A percentile compares a stretch with the other conserved stretches of the same genome.
Conservation (phyloP, 2,888 invertebrate species). For the Tenthredo scrophulariae region DNA sequence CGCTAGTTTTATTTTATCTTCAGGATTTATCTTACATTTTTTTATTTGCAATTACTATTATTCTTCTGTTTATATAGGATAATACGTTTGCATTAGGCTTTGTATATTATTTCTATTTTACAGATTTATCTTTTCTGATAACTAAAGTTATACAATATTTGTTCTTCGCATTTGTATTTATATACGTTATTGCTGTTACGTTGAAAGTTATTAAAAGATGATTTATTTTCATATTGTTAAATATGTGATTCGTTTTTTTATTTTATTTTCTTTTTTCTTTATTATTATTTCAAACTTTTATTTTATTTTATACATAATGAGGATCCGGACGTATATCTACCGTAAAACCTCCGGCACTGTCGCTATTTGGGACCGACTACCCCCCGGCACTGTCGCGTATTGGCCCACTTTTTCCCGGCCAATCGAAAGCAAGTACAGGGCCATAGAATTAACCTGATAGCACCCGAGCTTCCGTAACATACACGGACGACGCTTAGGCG, state of each 20-base stretch:
- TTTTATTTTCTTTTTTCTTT: not conserved
- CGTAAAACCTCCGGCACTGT: no score
- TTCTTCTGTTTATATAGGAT: not conserved
- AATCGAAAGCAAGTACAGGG: no score
- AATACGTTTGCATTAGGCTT: not conserved
- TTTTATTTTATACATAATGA: not conserved
- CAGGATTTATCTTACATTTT: not conserved
- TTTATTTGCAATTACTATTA: constrained; percentile 4
- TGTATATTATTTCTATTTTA: not conserved
- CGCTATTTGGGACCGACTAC: no score
- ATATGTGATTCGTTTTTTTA: not conserved
- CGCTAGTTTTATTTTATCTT: not conserved
- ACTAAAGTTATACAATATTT: not conserved
- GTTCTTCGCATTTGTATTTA: constrained; percentile 15
- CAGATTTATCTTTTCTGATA: not conserved
- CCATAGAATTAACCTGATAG: no score
- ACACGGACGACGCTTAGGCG: no score
- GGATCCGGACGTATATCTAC: no score
- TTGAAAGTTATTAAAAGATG: constrained; percentile 36
- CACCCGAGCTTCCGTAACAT: no score
- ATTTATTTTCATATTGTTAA: constrained; percentile 17
- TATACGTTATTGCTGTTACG: constrained; percentile 40
- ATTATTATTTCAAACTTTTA: not conserved
- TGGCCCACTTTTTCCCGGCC: no score
- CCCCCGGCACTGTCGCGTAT: no score